Evolutionary conservation across 35 echinoderm and acorn worm genomes (phyloP).

Genomic region (Chiridota heheva): DNA sequence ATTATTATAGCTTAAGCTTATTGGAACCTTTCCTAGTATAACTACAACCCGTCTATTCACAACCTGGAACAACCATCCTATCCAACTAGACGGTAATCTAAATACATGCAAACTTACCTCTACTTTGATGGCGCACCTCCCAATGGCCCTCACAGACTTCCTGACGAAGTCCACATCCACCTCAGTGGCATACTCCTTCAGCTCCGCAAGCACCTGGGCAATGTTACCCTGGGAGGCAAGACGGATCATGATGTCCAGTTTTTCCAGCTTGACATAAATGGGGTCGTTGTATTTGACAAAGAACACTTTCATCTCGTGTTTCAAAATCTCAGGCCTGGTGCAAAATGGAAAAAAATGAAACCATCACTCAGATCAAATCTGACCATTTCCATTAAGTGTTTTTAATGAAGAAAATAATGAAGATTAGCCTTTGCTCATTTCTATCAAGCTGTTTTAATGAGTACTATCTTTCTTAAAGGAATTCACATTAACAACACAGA

Average conservation of each 20-base stretch:
- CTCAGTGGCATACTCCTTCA: slow-evolving; percentile 99
- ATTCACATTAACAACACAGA: no score
- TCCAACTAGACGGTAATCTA: no score
- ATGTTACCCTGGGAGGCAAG: slow-evolving; percentile 94
- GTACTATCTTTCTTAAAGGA: no score
- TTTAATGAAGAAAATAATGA: no score
- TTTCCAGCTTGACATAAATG: slow-evolving; percentile 99
- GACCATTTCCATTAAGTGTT: no score
- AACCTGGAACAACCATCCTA: no score
- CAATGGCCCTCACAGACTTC: slow-evolving; percentile 98
- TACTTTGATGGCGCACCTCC: slow-evolving; percentile 98
- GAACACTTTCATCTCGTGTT: slow-evolving; percentile 99
- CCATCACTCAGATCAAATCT: no score
- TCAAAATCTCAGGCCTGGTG: slow-evolving; percentile 88
- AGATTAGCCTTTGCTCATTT: no score
- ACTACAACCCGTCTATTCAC: no score
- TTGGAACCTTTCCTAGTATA: no score
- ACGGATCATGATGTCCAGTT: slow-evolving; percentile 99
- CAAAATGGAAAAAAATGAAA: not conserved
- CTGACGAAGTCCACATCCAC: slow-evolving; percentile 99
- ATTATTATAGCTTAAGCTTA: no score
- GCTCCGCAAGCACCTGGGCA: slow-evolving; percentile 92
- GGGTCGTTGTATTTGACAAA: slow-evolving; percentile 99
- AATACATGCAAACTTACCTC: slow-evolving; percentile 75
- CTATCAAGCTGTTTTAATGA: no score